phyloP scores from a whole-genome alignment of 1,140 invertebrate species.

The Drosophila cardini region DNA sequence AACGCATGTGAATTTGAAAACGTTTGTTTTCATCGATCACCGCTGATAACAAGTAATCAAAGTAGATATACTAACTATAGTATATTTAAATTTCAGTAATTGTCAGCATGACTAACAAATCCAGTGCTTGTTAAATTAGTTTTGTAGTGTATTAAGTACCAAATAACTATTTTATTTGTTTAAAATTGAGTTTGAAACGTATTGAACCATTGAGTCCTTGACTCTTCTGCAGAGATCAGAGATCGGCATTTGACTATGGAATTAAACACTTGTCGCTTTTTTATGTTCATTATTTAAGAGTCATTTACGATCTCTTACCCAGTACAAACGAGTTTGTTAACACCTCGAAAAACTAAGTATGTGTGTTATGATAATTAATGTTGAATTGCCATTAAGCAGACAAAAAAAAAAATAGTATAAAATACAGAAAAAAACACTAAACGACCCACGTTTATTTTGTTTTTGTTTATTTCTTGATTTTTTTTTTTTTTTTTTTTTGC shows the following conservation, averaged over 20 bases:
- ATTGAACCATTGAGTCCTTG: conserved; percentile 53
- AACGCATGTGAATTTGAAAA: conserved; percentile 11
- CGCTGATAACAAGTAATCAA: conserved; percentile 25
- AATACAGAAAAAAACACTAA: not conserved
- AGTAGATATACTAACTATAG: conserved; percentile 21
- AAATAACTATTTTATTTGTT: not conserved
- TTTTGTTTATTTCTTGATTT: conserved; percentile 4
- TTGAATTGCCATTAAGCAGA: conserved; percentile 29
- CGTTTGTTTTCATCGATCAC: not conserved
- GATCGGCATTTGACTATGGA: conserved; percentile 26
- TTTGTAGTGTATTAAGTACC: not conserved
- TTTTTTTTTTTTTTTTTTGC: conserved; percentile 9
- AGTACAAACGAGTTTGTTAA: conserved; percentile 72
- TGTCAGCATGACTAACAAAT: conserved; percentile 10
- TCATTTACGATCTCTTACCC: conserved; percentile 46
- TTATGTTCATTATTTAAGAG: conserved; percentile 37
- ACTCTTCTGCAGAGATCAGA: conserved; percentile 59
- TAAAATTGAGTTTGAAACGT: not conserved
- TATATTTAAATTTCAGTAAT: conserved; percentile 14
- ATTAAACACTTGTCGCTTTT: conserved; percentile 3
- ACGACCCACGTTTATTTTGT: conserved; percentile 1
- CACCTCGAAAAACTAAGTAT: conserved; percentile 45
- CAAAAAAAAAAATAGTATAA: conserved; percentile 7
- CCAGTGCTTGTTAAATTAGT: not conserved
- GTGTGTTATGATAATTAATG: conserved; percentile 60